phyloP scores from a whole-genome alignment of 1,140 invertebrate species.

The Magallana gigas region DNA sequence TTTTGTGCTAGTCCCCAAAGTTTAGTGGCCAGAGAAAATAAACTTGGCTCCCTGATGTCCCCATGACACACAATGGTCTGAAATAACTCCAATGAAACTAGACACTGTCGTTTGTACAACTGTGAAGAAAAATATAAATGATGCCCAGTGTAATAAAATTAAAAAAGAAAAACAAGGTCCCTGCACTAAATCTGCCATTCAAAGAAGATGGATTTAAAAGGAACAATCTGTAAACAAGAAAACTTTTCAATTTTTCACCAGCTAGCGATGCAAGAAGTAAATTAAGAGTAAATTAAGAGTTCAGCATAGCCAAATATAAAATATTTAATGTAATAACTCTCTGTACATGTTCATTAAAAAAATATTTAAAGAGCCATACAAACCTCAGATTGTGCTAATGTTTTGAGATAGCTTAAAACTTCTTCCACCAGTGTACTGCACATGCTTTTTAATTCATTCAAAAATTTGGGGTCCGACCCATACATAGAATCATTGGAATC shows the following conservation, averaged over 20 bases:
- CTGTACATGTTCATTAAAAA: too few relatives aligned
- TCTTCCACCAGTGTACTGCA: slow-evolving; percentile 88
- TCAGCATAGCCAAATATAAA: too few relatives aligned
- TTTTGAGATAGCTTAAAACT: slow-evolving; percentile 86
- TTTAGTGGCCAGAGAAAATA: slow-evolving; percentile 86
- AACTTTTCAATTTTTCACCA: too few relatives aligned
- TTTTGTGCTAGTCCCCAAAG: slow-evolving; percentile 89
- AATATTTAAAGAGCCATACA: slow-evolving; percentile 17
- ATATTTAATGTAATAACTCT: too few relatives aligned
- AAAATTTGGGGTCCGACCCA: slow-evolving; percentile 91
- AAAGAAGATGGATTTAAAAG: too few relatives aligned
- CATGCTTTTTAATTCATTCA: slow-evolving; percentile 89
- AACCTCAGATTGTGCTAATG: slow-evolving; percentile 77
- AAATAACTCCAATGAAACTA: slow-evolving; percentile 87
- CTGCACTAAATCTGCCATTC: too few relatives aligned
- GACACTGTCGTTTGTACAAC: slow-evolving; percentile 79
- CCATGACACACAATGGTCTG: slow-evolving; percentile 85
- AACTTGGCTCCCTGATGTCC: slow-evolving; percentile 83
- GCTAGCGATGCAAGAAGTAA: too few relatives aligned
- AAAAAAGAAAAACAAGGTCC: too few relatives aligned
- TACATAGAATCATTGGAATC: slow-evolving; percentile 97
- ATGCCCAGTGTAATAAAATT: too few relatives aligned
- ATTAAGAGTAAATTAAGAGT: too few relatives aligned
- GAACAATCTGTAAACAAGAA: too few relatives aligned
- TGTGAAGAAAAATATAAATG: slow-evolving; percentile 59